Evolutionary conservation across 1,140 invertebrate genomes (phyloP).

Genomic region (Drosophila guanche): DNA sequence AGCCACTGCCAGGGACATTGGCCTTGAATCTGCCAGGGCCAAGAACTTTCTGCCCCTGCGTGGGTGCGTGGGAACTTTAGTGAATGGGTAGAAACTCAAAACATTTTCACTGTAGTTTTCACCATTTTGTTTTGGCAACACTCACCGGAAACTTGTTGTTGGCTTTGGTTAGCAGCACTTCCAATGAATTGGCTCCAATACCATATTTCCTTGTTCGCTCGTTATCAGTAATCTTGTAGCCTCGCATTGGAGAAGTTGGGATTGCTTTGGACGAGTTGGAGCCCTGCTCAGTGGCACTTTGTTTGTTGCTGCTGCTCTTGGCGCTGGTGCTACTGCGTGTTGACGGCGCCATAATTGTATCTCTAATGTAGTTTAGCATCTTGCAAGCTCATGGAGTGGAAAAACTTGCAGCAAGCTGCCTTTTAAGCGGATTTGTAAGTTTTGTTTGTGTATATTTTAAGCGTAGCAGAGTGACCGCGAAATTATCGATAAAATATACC

Average conservation of each 20-base stretch:
- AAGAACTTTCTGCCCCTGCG: slow-evolving; percentile 16
- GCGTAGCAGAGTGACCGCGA: too few relatives aligned
- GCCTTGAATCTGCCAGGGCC: slow-evolving; percentile 68
- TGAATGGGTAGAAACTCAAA: slow-evolving; percentile 3
- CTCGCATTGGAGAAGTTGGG: slow-evolving; percentile 85
- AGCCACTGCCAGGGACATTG: slow-evolving; percentile 57
- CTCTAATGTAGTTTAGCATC: slow-evolving; percentile 75
- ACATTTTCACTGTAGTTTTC: slow-evolving; percentile 4
- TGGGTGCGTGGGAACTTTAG: slow-evolving; percentile 1
- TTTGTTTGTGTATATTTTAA: too few relatives aligned
- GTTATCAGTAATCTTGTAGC: slow-evolving; percentile 89
- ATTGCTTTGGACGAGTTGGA: slow-evolving; percentile 10
- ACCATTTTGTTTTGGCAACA: slow-evolving; percentile 31
- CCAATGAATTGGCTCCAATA: slow-evolving; percentile 87
- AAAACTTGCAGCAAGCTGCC: slow-evolving; percentile 70
- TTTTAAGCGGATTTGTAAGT: slow-evolving; percentile 41
- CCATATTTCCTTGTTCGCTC: slow-evolving; percentile 87
- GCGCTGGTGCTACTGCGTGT: slow-evolving; percentile 58
- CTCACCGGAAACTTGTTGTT: slow-evolving; percentile 88
- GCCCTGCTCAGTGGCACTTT: slow-evolving; percentile 29
- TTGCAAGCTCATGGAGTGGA: slow-evolving; percentile 12
- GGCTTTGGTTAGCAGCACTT: slow-evolving; percentile 87
- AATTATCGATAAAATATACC: too few relatives aligned
- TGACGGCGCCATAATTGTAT: slow-evolving; percentile 73
- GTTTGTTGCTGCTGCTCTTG: slow-evolving; percentile 16